These are phyloP conservation scores for Drosophila arawakana DNA, from an alignment of 1,140 invertebrate species.

Conservation along the genomic window DNA sequence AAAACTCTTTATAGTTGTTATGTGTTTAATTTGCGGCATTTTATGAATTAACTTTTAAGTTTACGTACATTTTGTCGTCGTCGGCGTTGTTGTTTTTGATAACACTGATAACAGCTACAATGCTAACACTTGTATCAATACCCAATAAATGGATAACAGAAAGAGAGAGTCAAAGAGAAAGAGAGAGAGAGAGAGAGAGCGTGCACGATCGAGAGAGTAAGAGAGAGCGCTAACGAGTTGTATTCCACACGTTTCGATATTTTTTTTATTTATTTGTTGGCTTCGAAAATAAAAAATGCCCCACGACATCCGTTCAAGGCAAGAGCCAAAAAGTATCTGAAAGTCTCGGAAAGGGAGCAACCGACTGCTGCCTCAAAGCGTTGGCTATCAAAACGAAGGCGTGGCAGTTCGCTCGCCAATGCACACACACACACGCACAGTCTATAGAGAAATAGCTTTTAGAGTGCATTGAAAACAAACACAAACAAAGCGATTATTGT, in stretches of 20 bases:
- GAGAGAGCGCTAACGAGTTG: conserved; percentile 10
- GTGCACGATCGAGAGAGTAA: background rate
- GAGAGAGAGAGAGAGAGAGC: conserved; percentile 2
- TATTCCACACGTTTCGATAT: conserved; percentile 5
- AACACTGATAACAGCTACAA: conserved; percentile 37
- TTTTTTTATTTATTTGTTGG: background rate
- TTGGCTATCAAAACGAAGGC: conserved; percentile 66
- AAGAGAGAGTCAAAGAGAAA: background rate
- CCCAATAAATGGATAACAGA: background rate
- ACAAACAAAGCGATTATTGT: conserved; percentile 45
- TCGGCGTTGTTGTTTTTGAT: conserved; percentile 5
- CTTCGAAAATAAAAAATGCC: background rate
- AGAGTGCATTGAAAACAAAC: conserved; percentile 54
- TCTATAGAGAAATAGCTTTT: conserved; percentile 56
- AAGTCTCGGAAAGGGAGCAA: conserved; percentile 44
- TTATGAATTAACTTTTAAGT: conserved; percentile 28
- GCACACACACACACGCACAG: conserved; percentile 11
- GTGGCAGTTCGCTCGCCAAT: conserved; percentile 55
- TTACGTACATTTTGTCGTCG: conserved; percentile 31
- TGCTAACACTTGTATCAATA: conserved; percentile 44
- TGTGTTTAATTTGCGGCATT: background rate
- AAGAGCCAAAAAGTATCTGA: conserved; percentile 78
- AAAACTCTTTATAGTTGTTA: conserved; percentile 22
- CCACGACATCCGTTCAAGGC: conserved; percentile 68
- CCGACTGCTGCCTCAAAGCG: conserved; percentile 23